These are phyloP conservation scores for Adelphocoris suturalis DNA, from an alignment of 2,888 invertebrate genomes.

Conservation along the genomic window DNA sequence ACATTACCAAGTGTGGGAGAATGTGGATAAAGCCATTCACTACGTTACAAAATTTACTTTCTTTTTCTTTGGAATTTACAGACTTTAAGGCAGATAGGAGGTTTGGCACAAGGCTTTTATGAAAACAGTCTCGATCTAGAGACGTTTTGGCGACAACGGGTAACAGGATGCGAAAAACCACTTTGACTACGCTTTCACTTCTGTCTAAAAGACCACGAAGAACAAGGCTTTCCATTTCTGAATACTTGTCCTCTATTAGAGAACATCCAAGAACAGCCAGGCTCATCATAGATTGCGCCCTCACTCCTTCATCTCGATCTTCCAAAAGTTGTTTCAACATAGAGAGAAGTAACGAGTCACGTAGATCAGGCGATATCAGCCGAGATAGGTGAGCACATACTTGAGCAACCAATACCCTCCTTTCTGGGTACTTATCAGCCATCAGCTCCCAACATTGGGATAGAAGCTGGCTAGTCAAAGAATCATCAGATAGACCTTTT, in stretches of 20 bases:
- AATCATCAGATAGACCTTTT: constrained; percentile 36
- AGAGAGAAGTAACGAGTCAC: constrained; percentile 85
- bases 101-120: constrained; percentile 64
- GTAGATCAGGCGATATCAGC: constrained; percentile 81
- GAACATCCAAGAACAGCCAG: constrained; percentile 81
- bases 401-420: constrained; percentile 84
- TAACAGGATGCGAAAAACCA: constrained; percentile 81
- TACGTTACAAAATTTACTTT: constrained; percentile 49
- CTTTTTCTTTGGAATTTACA: constrained; percentile 64
- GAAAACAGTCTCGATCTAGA: constrained; percentile 49
- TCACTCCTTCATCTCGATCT: constrained; percentile 83
- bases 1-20: constrained; percentile 70
- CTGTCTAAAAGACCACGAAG: constrained; percentile 82
- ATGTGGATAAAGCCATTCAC: constrained; percentile 55
- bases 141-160: constrained; percentile 82
- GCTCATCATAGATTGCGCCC: constrained; percentile 83
- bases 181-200: constrained; percentile 81
- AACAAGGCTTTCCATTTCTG: constrained; percentile 81
- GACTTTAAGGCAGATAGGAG: constrained; percentile 35
- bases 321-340: constrained; percentile 86
- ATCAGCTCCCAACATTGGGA: constrained; percentile 88
- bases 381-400: constrained; percentile 84
- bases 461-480: constrained; percentile 81
- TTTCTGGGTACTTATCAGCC: constrained; percentile 84
- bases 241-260: constrained; percentile 56